Evolutionary conservation across 1,140 invertebrate species (phyloP).

Genomic region (Bicyclus anynana): DNA sequence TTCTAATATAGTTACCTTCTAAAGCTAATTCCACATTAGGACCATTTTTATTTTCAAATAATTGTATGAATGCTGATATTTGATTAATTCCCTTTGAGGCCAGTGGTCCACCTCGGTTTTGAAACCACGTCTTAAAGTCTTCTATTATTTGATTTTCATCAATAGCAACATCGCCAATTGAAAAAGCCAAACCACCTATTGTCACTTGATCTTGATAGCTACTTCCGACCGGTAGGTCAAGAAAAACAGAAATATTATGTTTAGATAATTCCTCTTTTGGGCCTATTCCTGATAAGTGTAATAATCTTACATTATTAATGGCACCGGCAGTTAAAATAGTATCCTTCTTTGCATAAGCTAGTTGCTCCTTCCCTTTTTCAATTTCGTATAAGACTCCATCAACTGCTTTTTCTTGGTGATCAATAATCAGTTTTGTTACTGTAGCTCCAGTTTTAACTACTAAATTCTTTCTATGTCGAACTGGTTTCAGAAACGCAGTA

Average conservation of each 20-base stretch:
- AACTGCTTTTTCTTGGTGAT: conserved; percentile 77
- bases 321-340: conserved; percentile 81
- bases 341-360: conserved; percentile 78
- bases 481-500: conserved; percentile 78
- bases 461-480: conserved; percentile 76
- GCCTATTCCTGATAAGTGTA: conserved; percentile 87
- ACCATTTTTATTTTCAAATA: conserved; percentile 61
- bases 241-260: conserved; percentile 75
- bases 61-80: conserved; percentile 63
- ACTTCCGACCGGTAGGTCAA: conserved; percentile 80
- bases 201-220: conserved; percentile 83
- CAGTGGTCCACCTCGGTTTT: conserved; percentile 57
- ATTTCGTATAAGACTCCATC: conserved; percentile 79
- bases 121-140: conserved; percentile 71
- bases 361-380: conserved; percentile 53
- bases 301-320: conserved; percentile 79
- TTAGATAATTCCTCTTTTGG: conserved; percentile 81
- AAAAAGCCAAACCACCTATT: conserved; percentile 52
- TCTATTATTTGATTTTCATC: conserved; percentile 56
- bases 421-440: conserved; percentile 82
- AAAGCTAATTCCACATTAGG: conserved; percentile 64
- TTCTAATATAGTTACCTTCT: conserved; percentile 68
- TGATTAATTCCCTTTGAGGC: conserved; percentile 63
- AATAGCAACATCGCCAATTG: conserved; percentile 44
- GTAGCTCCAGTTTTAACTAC: conserved; percentile 76